A percentile compares a stretch with the other conserved stretches of the same genome.
These are phyloP conservation scores for Palythoa grandiflora DNA, from an alignment of 92 coral and sea anemone genomes.

Conservation along the genomic window DNA sequence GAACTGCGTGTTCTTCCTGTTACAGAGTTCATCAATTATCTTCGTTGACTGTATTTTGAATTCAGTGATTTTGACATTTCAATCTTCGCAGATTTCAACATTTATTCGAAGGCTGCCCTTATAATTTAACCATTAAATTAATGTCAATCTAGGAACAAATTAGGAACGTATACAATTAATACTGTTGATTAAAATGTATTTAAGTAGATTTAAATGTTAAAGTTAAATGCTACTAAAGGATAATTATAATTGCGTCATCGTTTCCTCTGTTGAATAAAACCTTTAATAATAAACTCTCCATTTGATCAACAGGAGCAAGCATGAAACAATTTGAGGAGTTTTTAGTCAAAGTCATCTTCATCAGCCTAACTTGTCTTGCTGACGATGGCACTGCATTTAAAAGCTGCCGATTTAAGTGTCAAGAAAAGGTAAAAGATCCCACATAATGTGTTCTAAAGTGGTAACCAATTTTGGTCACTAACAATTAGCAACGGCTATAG, in stretches of 20 bases:
- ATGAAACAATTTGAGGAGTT: neutral
- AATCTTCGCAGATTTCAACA: neutral
- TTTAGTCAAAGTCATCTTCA: neutral
- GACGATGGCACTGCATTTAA: neutral
- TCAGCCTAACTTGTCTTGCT: neutral
- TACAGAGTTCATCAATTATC: neutral
- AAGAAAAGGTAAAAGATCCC: neutral
- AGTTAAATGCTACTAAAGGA: no score
- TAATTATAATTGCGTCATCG: neutral
- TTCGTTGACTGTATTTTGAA: neutral
- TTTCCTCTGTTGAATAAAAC: neutral
- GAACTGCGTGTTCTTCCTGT: neutral
- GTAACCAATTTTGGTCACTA: neutral
- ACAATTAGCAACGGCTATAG: neutral
- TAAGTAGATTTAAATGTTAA: neutral
- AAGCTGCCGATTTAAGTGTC: neutral
- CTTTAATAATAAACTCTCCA: neutral
- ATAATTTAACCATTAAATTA: neutral
- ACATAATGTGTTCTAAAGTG: neutral
- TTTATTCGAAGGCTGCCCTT: neutral
- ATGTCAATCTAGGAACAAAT: neutral
- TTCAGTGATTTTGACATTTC: neutral
- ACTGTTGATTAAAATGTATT: neutral
- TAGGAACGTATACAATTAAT: neutral
- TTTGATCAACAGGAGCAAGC: neutral